phyloP scores from a whole-genome alignment of 2,888 invertebrate species.

The Epistrophella euchroma region DNA sequence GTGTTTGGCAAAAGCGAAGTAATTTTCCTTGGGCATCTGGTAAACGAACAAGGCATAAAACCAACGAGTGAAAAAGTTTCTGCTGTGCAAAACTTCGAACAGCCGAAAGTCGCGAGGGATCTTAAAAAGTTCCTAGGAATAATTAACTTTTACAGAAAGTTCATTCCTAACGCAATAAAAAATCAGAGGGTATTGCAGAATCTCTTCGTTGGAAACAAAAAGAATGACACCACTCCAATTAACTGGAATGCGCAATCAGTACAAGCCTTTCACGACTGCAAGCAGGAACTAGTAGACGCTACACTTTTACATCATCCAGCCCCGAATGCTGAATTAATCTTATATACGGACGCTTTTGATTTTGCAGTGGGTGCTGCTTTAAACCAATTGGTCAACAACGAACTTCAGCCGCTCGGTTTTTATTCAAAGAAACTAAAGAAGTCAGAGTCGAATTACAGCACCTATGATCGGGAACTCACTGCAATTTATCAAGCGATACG shows the following conservation, averaged over 20 bases:
- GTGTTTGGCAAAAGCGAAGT: conserved; percentile 31
- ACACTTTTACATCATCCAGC: conserved; percentile 17
- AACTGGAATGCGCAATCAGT: conserved; percentile 10
- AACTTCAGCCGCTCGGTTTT: conserved; percentile 8
- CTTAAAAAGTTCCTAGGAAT: background rate
- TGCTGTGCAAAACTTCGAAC: conserved; percentile 5
- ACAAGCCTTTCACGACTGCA: conserved; percentile 22
- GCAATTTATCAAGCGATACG: conserved; percentile 3
- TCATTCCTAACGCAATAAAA: background rate
- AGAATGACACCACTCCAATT: conserved; percentile 7
- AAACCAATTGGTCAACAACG: conserved; percentile 1
- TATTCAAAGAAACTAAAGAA: conserved; percentile 21
- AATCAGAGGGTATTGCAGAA: background rate
- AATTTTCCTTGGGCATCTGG: conserved; percentile 7
- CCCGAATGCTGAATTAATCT: conserved; percentile 6
- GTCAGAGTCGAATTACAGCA: background rate
- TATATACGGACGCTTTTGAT: background rate
- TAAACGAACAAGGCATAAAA: conserved; percentile 15
- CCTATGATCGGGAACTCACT: background rate
- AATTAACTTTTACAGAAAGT: conserved; percentile 13
- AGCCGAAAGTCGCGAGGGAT: conserved; percentile 6
- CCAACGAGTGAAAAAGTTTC: background rate
- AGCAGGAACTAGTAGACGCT: background rate
- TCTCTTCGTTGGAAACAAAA: background rate
- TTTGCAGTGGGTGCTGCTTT: conserved; percentile 3